Evolutionary conservation across 2,888 invertebrate species (phyloP), one percentile per base, ranked within the genome.

Genomic region (Eristalinus sepulchralis): DNA sequence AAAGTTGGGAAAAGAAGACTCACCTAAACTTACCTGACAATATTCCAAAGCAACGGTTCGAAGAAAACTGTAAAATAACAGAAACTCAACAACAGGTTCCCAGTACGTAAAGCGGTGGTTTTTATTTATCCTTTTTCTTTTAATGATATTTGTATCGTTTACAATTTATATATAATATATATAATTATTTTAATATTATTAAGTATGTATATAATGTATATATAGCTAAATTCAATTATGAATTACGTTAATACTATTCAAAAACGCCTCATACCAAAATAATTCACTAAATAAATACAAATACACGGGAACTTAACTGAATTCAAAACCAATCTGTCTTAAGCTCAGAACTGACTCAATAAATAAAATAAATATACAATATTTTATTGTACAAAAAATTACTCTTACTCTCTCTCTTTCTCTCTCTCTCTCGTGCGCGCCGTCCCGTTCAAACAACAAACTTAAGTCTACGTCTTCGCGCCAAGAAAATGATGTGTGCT

Each of bases 61-160:
- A n/a, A 6, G 1, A 8, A 47, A 47, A 6, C 47, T 47, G 47
- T 3, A 47, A 17, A 1, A 17, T 1, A 17, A 17, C 47, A 47
- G 0, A 8, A 0, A 47, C 2, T 47, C n/a, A 47, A 17, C 17
- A 47, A 17, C 17, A 47, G 24, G 70, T 73, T 81, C 68, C 86
- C 86, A 86, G 78, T 91, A 92, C 92, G 91, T 91, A 92, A 91
- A 91, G 91, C 91, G 91, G 92, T 91, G 91, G 91, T 92, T 91
- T 91, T 91, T 91, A 90, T 91, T 92, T 91, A 91, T 91, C 83
- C 63, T 86, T 86, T 81, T 76, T 64, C 24, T 57, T 57, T 57
- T 57, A 82, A 86, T 83, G 78, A 55, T 86, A 83, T 73, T 86
- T n/a, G 68, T 86, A 83, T 78, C n/a, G 83, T 82, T 85, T 83